These are phyloP conservation scores for Salvelinus fontinalis DNA, from an alignment of 2,113 vertebrate species.

Conservation along the genomic window DNA sequence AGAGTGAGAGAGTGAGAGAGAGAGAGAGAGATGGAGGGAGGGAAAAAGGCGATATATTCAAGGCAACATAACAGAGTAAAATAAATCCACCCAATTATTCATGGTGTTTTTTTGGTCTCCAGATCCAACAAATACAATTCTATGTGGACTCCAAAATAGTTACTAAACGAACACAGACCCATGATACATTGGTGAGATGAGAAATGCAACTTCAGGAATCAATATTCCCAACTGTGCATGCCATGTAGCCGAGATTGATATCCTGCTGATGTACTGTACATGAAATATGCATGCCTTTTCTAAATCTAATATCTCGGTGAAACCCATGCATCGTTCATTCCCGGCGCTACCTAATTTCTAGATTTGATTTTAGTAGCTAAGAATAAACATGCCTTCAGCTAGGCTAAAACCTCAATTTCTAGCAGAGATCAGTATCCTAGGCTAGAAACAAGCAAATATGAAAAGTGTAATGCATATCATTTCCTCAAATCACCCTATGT, in stretches of 20 bases:
- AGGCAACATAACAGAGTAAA: too few species aligned
- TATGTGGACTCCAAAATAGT: conserved; percentile 4
- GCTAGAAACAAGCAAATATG: background rate
- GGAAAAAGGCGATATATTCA: too few species aligned
- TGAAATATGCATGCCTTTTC: conserved; percentile 64
- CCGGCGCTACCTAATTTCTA: conserved; percentile 14
- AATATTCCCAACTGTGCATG: conserved; percentile 42
- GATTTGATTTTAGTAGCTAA: conserved; percentile 31
- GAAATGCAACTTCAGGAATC: conserved; percentile 49
- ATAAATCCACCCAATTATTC: conserved; percentile 39
- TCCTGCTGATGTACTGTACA: conserved; percentile 32
- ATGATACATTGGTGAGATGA: conserved; percentile 44
- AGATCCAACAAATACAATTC: conserved; percentile 14
- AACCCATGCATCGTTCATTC: conserved; percentile 16
- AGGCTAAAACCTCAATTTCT: background rate
- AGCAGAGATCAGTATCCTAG: background rate
- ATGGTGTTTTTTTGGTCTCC: conserved; percentile 20
- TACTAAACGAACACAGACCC: conserved; percentile 10
- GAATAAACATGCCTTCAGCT: conserved; percentile 10
- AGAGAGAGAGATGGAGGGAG: too few species aligned
- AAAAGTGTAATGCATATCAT: background rate
- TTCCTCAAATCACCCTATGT: background rate
- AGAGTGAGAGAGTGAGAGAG: too few species aligned
- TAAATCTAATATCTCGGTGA: conserved; percentile 43
- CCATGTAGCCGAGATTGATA: conserved; percentile 52